Evolutionary conservation across 2,888 invertebrate genomes (phyloP), one percentile per base, ranked within the genome.

Genomic region (Reticulitermes lucifugus): DNA sequence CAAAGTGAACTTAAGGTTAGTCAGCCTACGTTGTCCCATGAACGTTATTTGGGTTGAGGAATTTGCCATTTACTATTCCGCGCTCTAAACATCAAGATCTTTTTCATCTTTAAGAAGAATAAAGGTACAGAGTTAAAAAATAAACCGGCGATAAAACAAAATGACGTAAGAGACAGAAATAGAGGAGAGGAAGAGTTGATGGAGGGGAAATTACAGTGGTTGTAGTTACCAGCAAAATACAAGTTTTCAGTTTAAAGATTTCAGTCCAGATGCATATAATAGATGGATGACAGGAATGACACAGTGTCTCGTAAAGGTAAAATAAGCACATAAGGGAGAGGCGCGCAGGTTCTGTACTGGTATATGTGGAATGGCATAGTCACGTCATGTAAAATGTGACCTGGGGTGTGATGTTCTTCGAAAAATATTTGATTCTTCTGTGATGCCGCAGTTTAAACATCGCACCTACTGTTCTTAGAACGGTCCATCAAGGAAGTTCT

Each of bases 251-350:
- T 75, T 59, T 29, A 83, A 79, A 84, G 84, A 84, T 84, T 84
- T 29, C 35, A 79, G 43, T 59, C 43, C 22, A 84, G 84, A 84
- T 84, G 41, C 21, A 10, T 41, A 59, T 77, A 84, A 84, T 84
- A 79, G 84, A 84, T 84, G 84, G 84, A 77, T 84, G 84, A 77
- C 84, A 84, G 41, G 65, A 59, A 59, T 60, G 84, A 84, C 59
- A 77, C 73, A 84, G 35, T 77, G 60, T 59, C 59, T 77, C 84
- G 35, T 84, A 84, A 83, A 73, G 73, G n/a, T 71, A 46, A 80
- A 35, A 80, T 60, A 80, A 80, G 60, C 22, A 35, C 41, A 81
- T n/a, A 46, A 79, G 25, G 55, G 12, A 55, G 51, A 14, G 25
- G 79, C 46, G n/a, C 18, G 79, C 51, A 29, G 25, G 18, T 51